Evolutionary conservation across 1,140 invertebrate species (phyloP).

Genomic region (Tachypleus tridentatus): DNA sequence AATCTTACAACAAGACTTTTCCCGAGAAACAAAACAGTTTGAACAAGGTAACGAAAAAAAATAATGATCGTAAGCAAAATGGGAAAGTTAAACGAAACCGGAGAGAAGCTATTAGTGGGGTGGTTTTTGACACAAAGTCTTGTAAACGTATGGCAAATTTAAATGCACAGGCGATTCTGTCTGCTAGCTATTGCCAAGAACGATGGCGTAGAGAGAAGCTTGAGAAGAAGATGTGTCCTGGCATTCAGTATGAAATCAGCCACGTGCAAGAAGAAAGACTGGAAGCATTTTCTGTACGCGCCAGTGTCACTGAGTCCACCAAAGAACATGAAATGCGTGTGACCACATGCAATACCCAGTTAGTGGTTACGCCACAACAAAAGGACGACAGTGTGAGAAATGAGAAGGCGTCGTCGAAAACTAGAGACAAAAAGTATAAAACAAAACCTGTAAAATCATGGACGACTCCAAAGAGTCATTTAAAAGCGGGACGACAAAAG

Average conservation of each 20-base stretch:
- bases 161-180: slow-evolving; percentile 81
- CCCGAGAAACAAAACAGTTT: too few relatives aligned
- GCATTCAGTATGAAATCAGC: not conserved
- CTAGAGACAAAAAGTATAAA: too few relatives aligned
- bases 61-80: slow-evolving; percentile 1
- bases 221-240: not conserved
- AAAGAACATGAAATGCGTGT: not conserved
- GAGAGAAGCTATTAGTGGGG: slow-evolving; percentile 18
- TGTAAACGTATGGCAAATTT: slow-evolving; percentile 83
- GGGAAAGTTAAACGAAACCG: slow-evolving; percentile 9
- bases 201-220: slow-evolving; percentile 16
- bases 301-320: not conserved
- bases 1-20: too few relatives aligned
- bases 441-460: too few relatives aligned
- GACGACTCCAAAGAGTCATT: too few relatives aligned
- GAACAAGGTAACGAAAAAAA: slow-evolving; percentile 7
- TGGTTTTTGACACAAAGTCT: slow-evolving; percentile 32
- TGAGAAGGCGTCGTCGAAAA: too few relatives aligned
- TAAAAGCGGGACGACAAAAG: too few relatives aligned
- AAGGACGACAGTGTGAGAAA: too few relatives aligned
- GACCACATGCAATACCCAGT: too few relatives aligned
- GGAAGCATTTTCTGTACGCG: not conserved
- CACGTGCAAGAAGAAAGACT: not conserved
- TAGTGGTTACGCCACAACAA: too few relatives aligned
- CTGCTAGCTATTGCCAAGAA: slow-evolving; percentile 70